These are phyloP conservation scores for Salminus brasiliensis DNA, from an alignment of 2,113 vertebrate species.

Conservation along the genomic window DNA sequence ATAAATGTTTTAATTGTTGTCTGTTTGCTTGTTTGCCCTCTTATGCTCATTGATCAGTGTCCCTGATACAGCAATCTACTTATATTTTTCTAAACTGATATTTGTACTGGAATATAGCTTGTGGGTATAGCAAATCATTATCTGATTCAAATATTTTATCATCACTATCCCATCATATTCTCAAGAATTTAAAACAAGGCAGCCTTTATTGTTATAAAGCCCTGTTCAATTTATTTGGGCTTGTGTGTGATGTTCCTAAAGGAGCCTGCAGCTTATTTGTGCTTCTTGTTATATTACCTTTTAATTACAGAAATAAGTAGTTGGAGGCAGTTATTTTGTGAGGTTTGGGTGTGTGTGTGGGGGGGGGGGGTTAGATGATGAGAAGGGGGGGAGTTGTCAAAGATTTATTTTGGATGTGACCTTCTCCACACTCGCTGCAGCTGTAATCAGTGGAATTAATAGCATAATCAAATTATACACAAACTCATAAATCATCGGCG, in stretches of 20 bases:
- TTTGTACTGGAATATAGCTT: conserved; percentile 32
- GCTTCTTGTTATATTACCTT: conserved; percentile 83
- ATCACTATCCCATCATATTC: conserved; percentile 22
- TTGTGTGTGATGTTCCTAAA: conserved; percentile 36
- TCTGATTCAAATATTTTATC: conserved; percentile 21
- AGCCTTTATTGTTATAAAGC: conserved; percentile 18
- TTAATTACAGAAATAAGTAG: conserved; percentile 89
- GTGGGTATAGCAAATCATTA: conserved; percentile 36
- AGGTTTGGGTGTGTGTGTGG: conserved; percentile 45
- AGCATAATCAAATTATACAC: conserved; percentile 91
- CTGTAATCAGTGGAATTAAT: conserved; percentile 90
- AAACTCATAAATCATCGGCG: conserved; percentile 86
- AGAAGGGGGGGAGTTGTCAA: conserved; percentile 63
- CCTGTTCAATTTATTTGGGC: conserved; percentile 43
- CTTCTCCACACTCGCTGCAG: conserved; percentile 84
- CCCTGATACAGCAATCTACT: not conserved
- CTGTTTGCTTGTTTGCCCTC: not conserved
- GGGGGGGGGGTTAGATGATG: conserved; percentile 37
- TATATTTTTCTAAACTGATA: conserved; percentile 10
- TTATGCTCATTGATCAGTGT: conserved; percentile 23
- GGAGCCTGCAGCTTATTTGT: conserved; percentile 66
- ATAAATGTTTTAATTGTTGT: not conserved
- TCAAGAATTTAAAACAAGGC: not conserved
- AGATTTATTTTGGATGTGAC: conserved; percentile 90
- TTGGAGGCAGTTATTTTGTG: conserved; percentile 82